Conservation (phyloP, 2,888 invertebrate genomes). For the Sphinx pinastri region DNA sequence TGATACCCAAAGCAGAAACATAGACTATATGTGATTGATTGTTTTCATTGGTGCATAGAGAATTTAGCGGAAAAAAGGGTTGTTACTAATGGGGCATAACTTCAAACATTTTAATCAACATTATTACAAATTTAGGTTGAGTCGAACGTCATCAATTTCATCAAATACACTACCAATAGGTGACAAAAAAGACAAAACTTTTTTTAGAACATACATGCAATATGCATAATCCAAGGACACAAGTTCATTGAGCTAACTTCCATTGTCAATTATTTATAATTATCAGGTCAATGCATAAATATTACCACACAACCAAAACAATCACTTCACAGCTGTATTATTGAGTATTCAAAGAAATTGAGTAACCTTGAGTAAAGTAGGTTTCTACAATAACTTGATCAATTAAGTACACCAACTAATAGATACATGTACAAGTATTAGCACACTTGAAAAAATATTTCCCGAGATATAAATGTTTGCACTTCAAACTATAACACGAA, state of each 20-base stretch:
- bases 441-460: neutral
- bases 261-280: neutral
- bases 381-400: neutral
- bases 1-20: too few species aligned
- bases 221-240: neutral
- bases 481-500: neutral
- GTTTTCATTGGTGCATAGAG: too few species aligned
- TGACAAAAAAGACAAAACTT: too few species aligned
- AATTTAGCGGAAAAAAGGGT: too few species aligned
- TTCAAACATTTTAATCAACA: too few species aligned
- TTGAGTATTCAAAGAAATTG: constrained; percentile 29
- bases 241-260: constrained; percentile 10
- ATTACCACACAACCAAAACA: constrained; percentile 17
- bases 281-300: constrained; percentile 24
- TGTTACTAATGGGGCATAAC: too few species aligned
- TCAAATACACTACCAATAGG: too few species aligned
- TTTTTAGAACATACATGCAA: too few species aligned
- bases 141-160: too few species aligned
- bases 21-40: too few species aligned
- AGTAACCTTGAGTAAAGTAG: neutral
- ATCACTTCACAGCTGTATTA: constrained; percentile 12
- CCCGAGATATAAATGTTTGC: neutral
- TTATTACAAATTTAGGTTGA: too few species aligned
- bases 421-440: neutral
- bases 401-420: neutral